Evolutionary conservation across 2,113 vertebrate genomes (phyloP).

Genomic region (Muscicapa adusta): DNA sequence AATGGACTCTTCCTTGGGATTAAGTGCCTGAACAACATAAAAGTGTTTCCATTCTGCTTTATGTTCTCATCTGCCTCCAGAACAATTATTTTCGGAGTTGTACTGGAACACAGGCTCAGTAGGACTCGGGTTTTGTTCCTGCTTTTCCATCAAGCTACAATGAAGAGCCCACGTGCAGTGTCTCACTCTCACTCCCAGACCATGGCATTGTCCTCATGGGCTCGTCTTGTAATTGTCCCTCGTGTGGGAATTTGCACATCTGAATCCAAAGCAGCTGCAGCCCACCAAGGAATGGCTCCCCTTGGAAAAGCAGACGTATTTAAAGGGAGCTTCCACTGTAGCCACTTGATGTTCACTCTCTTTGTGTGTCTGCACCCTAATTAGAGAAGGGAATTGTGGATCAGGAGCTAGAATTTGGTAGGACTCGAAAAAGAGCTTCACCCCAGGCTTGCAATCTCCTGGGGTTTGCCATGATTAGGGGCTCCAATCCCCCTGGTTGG

Average conservation of each 20-base stretch:
- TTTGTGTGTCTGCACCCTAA: neutral
- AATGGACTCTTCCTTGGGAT: constrained; percentile 22
- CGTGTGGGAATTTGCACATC: rapidly evolving
- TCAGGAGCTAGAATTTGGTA: neutral
- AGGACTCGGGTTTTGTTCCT: neutral
- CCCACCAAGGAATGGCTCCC: neutral
- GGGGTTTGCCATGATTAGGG: neutral
- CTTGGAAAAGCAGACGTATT: neutral
- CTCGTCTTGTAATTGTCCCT: neutral
- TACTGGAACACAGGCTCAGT: neutral
- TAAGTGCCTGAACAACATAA: constrained; percentile 13
- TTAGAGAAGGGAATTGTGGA: neutral
- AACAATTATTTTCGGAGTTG: neutral
- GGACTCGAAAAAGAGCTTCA: neutral
- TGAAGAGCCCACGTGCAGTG: neutral
- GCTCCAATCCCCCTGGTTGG: neutral
- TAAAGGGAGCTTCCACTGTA: neutral
- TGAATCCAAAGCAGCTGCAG: neutral
- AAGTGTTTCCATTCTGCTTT: constrained; percentile 22
- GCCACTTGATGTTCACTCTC: neutral
- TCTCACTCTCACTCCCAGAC: neutral
- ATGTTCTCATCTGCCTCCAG: constrained; percentile 26
- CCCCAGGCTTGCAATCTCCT: neutral
- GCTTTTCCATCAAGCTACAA: neutral
- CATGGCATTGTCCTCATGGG: neutral